Evolutionary conservation across 1,140 invertebrate genomes (phyloP).

Genomic region (Achroia grisella): DNA sequence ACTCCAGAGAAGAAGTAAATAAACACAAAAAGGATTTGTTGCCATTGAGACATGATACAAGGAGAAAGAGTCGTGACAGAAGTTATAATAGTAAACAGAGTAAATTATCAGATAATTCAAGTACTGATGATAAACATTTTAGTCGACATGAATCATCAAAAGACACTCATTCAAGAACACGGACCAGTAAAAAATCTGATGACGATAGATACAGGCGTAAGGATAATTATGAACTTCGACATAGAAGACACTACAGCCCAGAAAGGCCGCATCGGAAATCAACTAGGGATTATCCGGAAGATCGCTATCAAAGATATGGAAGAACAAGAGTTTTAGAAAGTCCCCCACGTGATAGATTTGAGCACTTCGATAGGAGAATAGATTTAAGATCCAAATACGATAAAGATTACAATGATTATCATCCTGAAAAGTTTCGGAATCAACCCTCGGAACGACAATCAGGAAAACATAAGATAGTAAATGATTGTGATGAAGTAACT

Average conservation of each 20-base stretch:
- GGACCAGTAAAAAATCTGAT: background rate
- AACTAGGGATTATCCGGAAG: constrained; percentile 15
- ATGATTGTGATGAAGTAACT: constrained; percentile 11
- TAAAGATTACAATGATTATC: constrained; percentile 9
- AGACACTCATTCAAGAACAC: no score
- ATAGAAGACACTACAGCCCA: constrained; percentile 23
- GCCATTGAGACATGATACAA: no score
- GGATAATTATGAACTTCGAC: constrained; percentile 26
- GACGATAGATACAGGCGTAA: constrained; percentile 18
- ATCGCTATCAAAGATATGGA: constrained; percentile 7
- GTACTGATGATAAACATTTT: constrained; percentile 16
- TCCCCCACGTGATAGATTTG: constrained; percentile 26
- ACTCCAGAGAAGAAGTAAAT: constrained; percentile 9
- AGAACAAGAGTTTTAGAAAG: constrained; percentile 16
- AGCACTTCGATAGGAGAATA: constrained; percentile 16
- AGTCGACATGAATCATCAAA: constrained; percentile 9
- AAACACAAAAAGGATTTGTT: background rate
- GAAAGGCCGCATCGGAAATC: constrained; percentile 17
- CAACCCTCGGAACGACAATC: constrained; percentile 19
- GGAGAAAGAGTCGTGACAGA: background rate
- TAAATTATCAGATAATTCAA: constrained; percentile 19
- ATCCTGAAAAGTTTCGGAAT: constrained; percentile 12
- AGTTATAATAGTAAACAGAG: constrained; percentile 1
- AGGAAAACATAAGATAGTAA: constrained; percentile 7
- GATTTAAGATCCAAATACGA: constrained; percentile 18